Base-by-base conservation (phyloP, 2,888 invertebrate genomes). In the Caradrina kadenii region DNA sequence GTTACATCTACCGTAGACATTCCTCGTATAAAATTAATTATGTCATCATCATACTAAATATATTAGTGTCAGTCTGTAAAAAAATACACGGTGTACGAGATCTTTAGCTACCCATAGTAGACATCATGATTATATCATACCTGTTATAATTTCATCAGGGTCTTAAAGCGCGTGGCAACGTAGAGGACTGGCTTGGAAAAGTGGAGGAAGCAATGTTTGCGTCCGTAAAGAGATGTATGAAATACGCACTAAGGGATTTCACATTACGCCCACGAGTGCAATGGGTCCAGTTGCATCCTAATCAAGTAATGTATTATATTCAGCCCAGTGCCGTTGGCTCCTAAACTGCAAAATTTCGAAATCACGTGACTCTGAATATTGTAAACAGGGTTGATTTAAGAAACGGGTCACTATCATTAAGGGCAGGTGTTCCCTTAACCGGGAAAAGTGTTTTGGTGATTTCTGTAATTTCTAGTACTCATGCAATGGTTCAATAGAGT, bases 131-230 rank as follows among this genome's bases (percentile, higher is more conserved):
- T 2, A 10, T 39, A 45, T 21, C 10, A 52, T 48, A 17, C 2
- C n/a, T 48, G 13, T 55, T 73, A 58, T n/a, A 10, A 58, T 35
- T 56, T 21, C 55, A 8, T 4, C 73, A 96, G 97, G 99, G 97
- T 31, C 95, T 97, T 11, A 98, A 98, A 93, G 98, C 98, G 0
- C 96, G 98, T 64, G 99, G 99, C 0, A 98, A 98, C 86, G 98
- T 99, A 0, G 99, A 99, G 92, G 98, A 98, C 86, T 99, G 99
- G 99, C 93, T 99, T 11, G 97, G 98, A 2, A 98, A 98, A 93
- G 99, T 99, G 1, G 99, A 99, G 89, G 98, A 98, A 63, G 97
- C 98, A 0, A 99, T 99, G 99, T 98, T 98, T 83, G 93, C 96
- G 0, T 97, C 98, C 0, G 96, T 98, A 8, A 97, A 97, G 80